Base-by-base conservation (phyloP, 2,888 invertebrate genomes). In the Bombylius discolor region DNA sequence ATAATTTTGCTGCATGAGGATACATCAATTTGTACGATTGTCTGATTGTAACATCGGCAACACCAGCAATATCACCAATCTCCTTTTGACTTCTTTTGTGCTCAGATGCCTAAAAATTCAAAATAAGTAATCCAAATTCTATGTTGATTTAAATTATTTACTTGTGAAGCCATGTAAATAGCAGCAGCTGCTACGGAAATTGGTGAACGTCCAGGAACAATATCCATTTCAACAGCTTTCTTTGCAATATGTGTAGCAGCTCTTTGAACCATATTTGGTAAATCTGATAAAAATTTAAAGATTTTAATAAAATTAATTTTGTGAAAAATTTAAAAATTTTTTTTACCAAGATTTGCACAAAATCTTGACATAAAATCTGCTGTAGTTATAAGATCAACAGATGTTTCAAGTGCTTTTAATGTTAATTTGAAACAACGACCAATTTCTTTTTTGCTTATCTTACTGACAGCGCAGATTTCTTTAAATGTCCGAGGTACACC, bases 281-380 rank as follows among this genome's bases (percentile, higher is more conserved):
- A 69, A 46, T 72, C 73, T 73, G 56, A 58, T 55, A 50, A 44
- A 47, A 32, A 36, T 23, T 13, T 44, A 48, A 52, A 5, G 5
- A 31, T 33, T 7, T 49, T 48, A 8, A 36, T 23, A 33, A 56
- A 32, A 32, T 5, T 11, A 42, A 42, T 11, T 23, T 23, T 23
- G 23, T 11, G 11, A 4, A 7, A 36, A 36, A 5, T 5, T 42
- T 11, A 11, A 11, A 4, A 7, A 1, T 12, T 51, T 59, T 61
- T 65, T 59, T 61, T 65, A 73, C 85, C 87, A 63, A 99, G 78
- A 72, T 97, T 98, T 0, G 96, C 90, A 72, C 99, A 99, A 77
- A 99, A 99, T 63, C 92, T 81, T 34, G 95, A 96, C 98, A 99
- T 99, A 72, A 99, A 99, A 71, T 99, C 99, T 1, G 93, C 96